Conservation (phyloP, 2,797 vertebrate genomes). For the Amphiprion clarkii region DNA sequence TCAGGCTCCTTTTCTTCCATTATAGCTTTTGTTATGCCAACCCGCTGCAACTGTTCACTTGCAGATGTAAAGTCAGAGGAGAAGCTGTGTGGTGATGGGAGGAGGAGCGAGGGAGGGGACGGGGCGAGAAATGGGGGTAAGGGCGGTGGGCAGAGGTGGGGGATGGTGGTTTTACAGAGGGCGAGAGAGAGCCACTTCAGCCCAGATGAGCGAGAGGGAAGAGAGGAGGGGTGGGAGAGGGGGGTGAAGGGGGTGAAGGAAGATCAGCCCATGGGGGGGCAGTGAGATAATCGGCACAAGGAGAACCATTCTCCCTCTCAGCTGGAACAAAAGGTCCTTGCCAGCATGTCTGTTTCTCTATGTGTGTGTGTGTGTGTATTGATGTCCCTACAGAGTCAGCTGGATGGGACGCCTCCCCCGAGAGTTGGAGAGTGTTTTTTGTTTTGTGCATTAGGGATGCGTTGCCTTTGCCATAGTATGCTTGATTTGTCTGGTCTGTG, state of each 20-base stretch:
- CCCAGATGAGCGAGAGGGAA: slow-evolving; percentile 51
- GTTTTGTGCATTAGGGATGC: slow-evolving; percentile 31
- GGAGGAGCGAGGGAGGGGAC: slow-evolving; percentile 10
- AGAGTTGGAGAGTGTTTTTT: slow-evolving; percentile 42
- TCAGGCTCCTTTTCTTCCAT: slow-evolving; percentile 23
- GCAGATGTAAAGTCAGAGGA: slow-evolving; percentile 49
- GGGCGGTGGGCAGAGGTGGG: slow-evolving; percentile 37
- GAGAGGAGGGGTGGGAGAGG: slow-evolving; percentile 17
- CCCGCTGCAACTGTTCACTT: slow-evolving; percentile 43
- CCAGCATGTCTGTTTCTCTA: slow-evolving; percentile 4
- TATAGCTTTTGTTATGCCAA: slow-evolving; percentile 28
- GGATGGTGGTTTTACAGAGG: slow-evolving; percentile 60
- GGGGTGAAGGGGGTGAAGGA: background rate
- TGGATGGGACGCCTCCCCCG: slow-evolving; percentile 45
- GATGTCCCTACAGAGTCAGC: slow-evolving; percentile 48
- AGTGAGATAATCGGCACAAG: slow-evolving; percentile 81
- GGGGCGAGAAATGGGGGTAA: slow-evolving; percentile 1
- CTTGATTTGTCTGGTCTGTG: slow-evolving; percentile 19
- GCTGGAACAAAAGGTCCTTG: slow-evolving; percentile 75
- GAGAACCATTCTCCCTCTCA: slow-evolving; percentile 75
- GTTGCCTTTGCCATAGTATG: slow-evolving; percentile 38
- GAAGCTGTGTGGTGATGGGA: slow-evolving; percentile 29
- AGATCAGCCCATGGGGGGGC: slow-evolving; percentile 43
- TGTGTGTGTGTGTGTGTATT: slow-evolving; percentile 37
- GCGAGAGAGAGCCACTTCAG: slow-evolving; percentile 64